Base-by-base conservation (phyloP, 2,113 vertebrate species). In the Amia ocellicauda region DNA sequence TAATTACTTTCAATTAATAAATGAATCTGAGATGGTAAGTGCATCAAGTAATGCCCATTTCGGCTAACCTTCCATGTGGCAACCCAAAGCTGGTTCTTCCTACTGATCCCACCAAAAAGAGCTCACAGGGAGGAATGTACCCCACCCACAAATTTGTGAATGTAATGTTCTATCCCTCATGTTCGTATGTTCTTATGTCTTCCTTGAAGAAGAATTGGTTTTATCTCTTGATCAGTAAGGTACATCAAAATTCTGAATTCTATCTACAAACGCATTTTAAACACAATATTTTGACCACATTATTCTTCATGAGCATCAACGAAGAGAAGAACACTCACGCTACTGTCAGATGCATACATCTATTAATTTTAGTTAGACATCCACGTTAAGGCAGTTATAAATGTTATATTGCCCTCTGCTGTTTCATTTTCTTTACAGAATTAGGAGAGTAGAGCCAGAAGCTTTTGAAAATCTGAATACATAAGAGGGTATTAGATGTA, bases 1-100 rank as follows among this genome's bases (percentile, higher is more conserved):
- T 92, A 92, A 92, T 91, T 92, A 89, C 91, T 78, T 91, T 90
- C 90, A 91, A 91, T 92, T 90, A 91, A 92, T 91, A 90, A 91
- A 62, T 68, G 90, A 91, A 91, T 88, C 83, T 88, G 86, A 90
- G 91, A 88, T 87, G 89, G 91, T 89, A 90, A 86, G 70, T 27
- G 41, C 89, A 83, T 54, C 58, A 40, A 50, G 58, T 51, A 60
- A 19, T 31, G 52, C 40, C 49, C 10, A 20, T 47, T 56, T 52
- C 14, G 22, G 58, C 47, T 45, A 68, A 50, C 51, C 41, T 26
- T 68, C 50, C 52, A 66, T 66, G 57, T 43, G 47, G 59, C 47
- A 10, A 22, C 50, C 17, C 19, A 28, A 31, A 27, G 41, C 58
- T 55, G 54, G 55, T 49, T 66, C 55, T 49, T 65, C 63, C 31